These are phyloP conservation scores for Sesia bembeciformis DNA, from an alignment of 2,888 invertebrate genomes.

Conservation along the genomic window DNA sequence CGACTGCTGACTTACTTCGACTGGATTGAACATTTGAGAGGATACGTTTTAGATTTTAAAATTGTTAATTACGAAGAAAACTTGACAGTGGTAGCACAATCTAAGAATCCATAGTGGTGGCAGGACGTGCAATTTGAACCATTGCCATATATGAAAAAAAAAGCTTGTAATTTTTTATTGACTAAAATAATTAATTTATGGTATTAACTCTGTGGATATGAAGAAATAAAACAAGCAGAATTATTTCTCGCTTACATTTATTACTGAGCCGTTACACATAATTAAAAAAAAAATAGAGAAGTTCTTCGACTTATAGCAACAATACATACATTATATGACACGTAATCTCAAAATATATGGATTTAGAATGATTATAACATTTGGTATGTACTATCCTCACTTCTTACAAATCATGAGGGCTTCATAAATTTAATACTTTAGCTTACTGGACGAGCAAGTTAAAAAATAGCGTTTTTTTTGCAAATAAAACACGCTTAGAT, in stretches of 20 bases:
- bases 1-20: no score
- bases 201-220: no score
- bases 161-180: no score
- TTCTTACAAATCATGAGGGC: conserved; percentile 2
- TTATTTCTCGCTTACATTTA: conserved; percentile 27
- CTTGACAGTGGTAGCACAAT: no score
- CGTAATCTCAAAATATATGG: conserved; percentile 60
- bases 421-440: conserved; percentile 3
- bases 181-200: no score
- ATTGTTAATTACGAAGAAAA: no score
- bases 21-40: no score
- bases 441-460: not conserved
- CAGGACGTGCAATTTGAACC: no score
- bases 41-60: no score
- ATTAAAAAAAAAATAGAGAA: conserved; percentile 47
- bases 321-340: conserved; percentile 35
- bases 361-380: conserved; percentile 41
- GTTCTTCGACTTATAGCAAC: conserved; percentile 23
- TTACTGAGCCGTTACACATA: conserved; percentile 57
- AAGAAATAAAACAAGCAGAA: not conserved
- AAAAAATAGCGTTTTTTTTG: not conserved
- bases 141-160: no score
- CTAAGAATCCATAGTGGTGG: no score
- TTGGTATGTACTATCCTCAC: conserved; percentile 18
- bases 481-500: no score